Evolutionary conservation across 2,888 invertebrate species (phyloP), one percentile per base, ranked within the genome.

Genomic region (Odontocerum albicorne): DNA sequence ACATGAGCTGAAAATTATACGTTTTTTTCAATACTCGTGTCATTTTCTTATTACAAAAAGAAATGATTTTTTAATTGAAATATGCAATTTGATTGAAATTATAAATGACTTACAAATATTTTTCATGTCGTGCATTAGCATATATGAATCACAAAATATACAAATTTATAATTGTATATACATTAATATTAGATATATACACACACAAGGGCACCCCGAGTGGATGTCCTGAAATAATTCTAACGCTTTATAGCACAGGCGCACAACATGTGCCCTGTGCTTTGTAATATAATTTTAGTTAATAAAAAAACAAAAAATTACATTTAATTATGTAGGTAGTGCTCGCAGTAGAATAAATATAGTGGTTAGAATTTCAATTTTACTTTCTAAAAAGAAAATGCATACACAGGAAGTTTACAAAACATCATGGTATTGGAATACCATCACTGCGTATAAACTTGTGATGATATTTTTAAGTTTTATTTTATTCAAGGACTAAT

Each of bases 181-280:
- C 22, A 27, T 43, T 40, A 49, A 49, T 55, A 55, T 49, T 55
- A 55, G 49, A 55, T 59, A 62, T 62, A 58, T 60, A 55, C 56
- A 52, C 54, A 56, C 57, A 55, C 58, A 55, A 60, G 55, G 60
- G 59, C 54, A 62, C 44, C 43, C 61, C 55, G 49, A 54, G 50
- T 57, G 58, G 35, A 52, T 59, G 55, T 63, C 64, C 60, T 62
- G 62, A 66, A 71, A 70, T 69, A 72, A 73, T 72, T 73, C 72
- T 72, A 74, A 75, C 74, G 75, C 74, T 75, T 75, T 74, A 74
- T 70, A 67, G 69, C 70, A 58, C 62, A 55, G 59, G 60, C 56
- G 71, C 68, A 68, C 67, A 69, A 72, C 72, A 72, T 73, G 50
- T 36, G 39, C 54, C 40, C 54, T 54, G 54, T 54, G 40, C 50